Evolutionary conservation across 2,113 vertebrate species (phyloP), one percentile per base, ranked within the genome.

Genomic region (Aplodontia rufa): DNA sequence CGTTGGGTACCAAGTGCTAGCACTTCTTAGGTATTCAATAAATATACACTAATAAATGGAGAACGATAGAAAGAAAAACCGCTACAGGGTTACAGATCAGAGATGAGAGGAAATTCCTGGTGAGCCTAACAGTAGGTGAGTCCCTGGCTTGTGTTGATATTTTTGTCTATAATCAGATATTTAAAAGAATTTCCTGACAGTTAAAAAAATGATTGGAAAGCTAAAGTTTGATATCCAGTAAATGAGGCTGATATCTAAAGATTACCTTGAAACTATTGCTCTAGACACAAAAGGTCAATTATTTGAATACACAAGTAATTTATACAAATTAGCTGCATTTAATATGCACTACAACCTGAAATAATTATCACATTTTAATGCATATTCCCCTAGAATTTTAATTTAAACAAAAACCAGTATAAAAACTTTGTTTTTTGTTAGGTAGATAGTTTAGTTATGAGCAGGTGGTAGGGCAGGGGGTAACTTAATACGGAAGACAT

Each of bases 221-320:
- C 45, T 49, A 66, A 93, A 71, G 69, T 22, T 75, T 91, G 66
- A 76, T 94, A 93, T 28, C n/a, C 40, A 87, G 74, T 86, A 93
- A 91, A 82, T 87, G 30, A 91, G 42, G 32, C 60, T 94, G 90
- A 83, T 91, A 91, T 94, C 95, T 90, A 92, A 97, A 83, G 45
- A 94, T 97, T 90, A 95, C 74, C 80, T 97, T 97, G 91, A 95
- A 79, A 69, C 28, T 96, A 72, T 95, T 95, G 95, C 97, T 96
- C 17, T 58, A 93, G 9, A 74, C 32, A 95, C 60, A 95, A 78
- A 96, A 96, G 83, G 89, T 94, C 95, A 98, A 79, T 1, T 13
- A 89, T 89, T 93, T 1, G 3, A 90, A 91, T 92, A 96, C 64
- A 95, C 45, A 92, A 42, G 55, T 0, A 35, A 79, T 86, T 96